A percentile compares a stretch with the other conserved stretches of the same genome.
phyloP scores from a whole-genome alignment of 1,140 invertebrate genomes.

The Drosophila albomicans region DNA sequence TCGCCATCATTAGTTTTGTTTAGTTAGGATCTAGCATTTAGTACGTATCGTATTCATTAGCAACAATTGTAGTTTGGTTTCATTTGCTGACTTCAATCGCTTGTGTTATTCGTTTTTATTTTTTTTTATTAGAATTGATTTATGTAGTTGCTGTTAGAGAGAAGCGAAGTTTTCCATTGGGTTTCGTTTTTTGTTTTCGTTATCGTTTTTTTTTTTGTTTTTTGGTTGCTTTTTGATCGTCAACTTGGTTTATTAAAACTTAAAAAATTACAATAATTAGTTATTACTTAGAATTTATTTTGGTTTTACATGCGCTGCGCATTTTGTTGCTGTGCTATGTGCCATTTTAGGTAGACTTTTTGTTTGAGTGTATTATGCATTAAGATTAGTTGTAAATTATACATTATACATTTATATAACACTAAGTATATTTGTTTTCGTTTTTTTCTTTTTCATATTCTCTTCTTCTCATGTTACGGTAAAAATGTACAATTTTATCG shows the following conservation, averaged over 20 bases:
- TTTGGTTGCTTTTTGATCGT: constrained; percentile 72
- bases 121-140: constrained; percentile 15
- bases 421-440: constrained; percentile 61
- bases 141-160: constrained; percentile 59
- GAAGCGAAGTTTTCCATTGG: constrained; percentile 53
- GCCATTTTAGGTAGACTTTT: constrained; percentile 74
- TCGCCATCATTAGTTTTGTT: constrained; percentile 44
- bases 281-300: constrained; percentile 79
- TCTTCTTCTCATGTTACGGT: constrained; percentile 21
- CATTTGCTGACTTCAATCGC: constrained; percentile 15
- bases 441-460: constrained; percentile 9
- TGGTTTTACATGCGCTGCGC: constrained; percentile 83
- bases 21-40: constrained; percentile 70
- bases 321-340: constrained; percentile 62
- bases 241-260: constrained; percentile 79
- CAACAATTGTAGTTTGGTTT: constrained; percentile 7
- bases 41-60: constrained; percentile 62
- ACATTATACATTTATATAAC: constrained; percentile 65
- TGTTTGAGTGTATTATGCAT: constrained; percentile 80
- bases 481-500: constrained; percentile 72
- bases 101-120: constrained; percentile 1
- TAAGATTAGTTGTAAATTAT: constrained; percentile 69
- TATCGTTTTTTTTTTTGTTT: constrained; percentile 7
- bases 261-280: constrained; percentile 77
- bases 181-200: constrained; percentile 18